A percentile compares a stretch with the other conserved stretches of the same genome.
phyloP scores from a whole-genome alignment of 37 sponge, comb jelly and placozoan genomes.

The Corticium candelabrum region DNA sequence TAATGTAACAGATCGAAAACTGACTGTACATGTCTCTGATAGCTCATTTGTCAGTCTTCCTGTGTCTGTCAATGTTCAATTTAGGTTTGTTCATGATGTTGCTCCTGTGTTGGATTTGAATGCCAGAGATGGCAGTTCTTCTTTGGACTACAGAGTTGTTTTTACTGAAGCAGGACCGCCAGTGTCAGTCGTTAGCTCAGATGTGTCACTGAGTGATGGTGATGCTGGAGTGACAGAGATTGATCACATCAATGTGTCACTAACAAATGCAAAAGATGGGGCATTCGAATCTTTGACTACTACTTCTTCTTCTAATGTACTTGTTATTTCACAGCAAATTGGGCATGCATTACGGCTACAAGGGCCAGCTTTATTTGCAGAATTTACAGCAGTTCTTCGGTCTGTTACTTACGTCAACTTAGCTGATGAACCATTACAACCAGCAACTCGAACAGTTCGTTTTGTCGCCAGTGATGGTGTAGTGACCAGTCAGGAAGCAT shows the following conservation, averaged over 20 bases:
- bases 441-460: conserved; percentile 18
- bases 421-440: conserved; percentile 26
- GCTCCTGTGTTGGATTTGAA: conserved; percentile 40
- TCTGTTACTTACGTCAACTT: conserved; percentile 27
- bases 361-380: conserved; percentile 34
- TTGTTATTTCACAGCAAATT: not conserved
- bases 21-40: not conserved
- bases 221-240: conserved; percentile 25
- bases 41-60: not conserved
- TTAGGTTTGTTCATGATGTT: conserved; percentile 16
- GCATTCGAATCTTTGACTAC: conserved; percentile 12
- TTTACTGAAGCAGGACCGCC: conserved; percentile 12
- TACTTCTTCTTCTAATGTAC: not conserved
- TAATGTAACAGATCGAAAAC: not conserved
- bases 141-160: conserved; percentile 6
- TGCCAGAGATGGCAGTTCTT: conserved; percentile 2
- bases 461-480: conserved; percentile 49
- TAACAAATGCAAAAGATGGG: conserved; percentile 36
- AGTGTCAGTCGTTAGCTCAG: conserved; percentile 8
- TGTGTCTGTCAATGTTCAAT: conserved; percentile 3
- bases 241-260: conserved; percentile 19
- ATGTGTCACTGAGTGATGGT: conserved; percentile 28
- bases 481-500: conserved; percentile 23
- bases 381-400: conserved; percentile 27
- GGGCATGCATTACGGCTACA: not conserved